Conservation (phyloP, 2,888 invertebrate species). For the Caenorhabditis angaria region DNA sequence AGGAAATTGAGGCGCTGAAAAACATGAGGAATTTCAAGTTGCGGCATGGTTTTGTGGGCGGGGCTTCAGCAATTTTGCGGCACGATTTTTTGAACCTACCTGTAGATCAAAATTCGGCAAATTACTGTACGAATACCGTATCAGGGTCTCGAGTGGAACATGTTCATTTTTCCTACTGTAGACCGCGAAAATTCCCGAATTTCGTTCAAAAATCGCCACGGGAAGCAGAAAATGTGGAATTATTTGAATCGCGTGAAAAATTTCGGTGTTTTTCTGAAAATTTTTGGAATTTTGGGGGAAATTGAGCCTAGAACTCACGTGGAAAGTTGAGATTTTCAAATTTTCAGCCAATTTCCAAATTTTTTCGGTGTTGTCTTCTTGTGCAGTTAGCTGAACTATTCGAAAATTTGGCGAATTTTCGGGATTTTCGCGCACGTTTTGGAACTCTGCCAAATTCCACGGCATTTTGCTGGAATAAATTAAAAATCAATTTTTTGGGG, state of each 20-base stretch:
- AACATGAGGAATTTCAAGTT: not conserved
- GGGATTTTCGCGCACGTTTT: not conserved
- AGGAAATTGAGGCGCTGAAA: constrained; percentile 35
- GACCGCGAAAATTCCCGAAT: constrained; percentile 10
- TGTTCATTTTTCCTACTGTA: constrained; percentile 16
- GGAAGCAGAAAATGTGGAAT: constrained; percentile 12
- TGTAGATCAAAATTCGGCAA: constrained; percentile 28
- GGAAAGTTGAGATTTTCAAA: not conserved
- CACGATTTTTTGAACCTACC: no score
- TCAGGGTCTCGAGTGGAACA: constrained; percentile 25
- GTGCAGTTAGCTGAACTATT: no score
- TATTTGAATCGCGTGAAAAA: constrained; percentile 14
- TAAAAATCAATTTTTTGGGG: not conserved
- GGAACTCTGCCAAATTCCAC: no score
- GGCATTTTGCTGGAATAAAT: no score
- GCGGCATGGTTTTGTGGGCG: not conserved
- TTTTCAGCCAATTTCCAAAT: not conserved
- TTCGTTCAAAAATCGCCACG: constrained; percentile 11
- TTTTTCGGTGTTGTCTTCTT: no score
- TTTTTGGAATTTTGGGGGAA: not conserved
- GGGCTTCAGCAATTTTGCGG: not conserved
- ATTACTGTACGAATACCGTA: constrained; percentile 36
- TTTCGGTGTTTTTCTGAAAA: not conserved
- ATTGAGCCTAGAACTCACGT: not conserved
- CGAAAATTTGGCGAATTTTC: not conserved